Evolutionary conservation across 2,797 vertebrate genomes (phyloP), one percentile per base, ranked within the genome.

Genomic region (Ctenochaetus hawaiiensis): DNA sequence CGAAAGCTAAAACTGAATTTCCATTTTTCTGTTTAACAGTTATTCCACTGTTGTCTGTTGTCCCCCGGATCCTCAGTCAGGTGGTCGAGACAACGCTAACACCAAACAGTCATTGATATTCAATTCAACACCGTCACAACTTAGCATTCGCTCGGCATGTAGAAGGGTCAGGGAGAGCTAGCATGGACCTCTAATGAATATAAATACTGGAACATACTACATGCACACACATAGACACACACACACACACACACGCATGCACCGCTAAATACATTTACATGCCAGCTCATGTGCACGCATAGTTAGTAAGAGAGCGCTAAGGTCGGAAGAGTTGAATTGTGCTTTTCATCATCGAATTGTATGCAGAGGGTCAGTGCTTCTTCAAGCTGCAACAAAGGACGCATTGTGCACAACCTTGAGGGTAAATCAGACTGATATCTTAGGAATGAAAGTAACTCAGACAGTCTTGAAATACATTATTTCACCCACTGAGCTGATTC

Each of bases 141-240:
- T 92, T 88, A 87, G 78, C 79, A 93, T 91, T 92, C 91, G 67
- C 72, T 56, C 22, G 3, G 82, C 81, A 83, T 67, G 77, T 65
- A 41, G 67, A 72, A 47, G 71, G 91, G 90, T 93, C 90, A 92
- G 80, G 37, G 75, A 77, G 84, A 86, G 83, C 72, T 59, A 22
- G 53, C 67, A 82, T 74, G 53, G 80, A 81, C 85, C 85, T 76
- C 82, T 85, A 69, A 72, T 87, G 91, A 91, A 93, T 92, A 89
- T 86, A 79, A 90, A 93, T 87, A 53, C 16, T 7, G 59, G 37
- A 82, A 83, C 83, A 80, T 83, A 47, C 60, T 37, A 22, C 45
- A 20, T 39, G 47, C 37, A 52, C 39, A 52, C 72, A 51, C 39
- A 49, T 51, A n/a, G 43, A 63, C 57, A 26, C 39, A 45, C 48